Percentiles rank a stretch among this genome's conserved stretches.
phyloP scores from a whole-genome alignment of 2,797 vertebrate species.

The Galagoides demidoff region DNA sequence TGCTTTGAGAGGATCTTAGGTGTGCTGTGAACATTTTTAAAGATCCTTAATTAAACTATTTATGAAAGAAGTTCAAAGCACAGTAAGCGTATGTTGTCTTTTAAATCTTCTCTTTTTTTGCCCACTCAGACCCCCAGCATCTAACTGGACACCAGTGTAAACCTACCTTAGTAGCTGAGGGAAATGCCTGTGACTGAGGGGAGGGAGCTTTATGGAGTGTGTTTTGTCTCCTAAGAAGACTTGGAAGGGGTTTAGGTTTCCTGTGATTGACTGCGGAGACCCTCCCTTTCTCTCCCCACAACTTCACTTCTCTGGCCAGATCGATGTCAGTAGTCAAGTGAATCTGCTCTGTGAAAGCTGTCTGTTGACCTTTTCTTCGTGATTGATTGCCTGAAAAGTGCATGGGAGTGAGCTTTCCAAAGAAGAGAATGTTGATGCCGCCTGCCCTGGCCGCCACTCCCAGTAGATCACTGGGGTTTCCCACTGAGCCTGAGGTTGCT shows the following conservation, averaged over 20 bases:
- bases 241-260: constrained; percentile 80
- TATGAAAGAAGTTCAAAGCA: too few relatives aligned
- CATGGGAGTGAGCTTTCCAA: constrained; percentile 84
- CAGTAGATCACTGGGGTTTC: constrained; percentile 82
- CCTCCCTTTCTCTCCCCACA: constrained; percentile 35
- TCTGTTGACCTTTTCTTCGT: constrained; percentile 86
- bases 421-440: constrained; percentile 73
- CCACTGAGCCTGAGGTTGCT: constrained; percentile 81
- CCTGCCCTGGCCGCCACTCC: constrained; percentile 73
- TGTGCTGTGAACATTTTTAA: too few relatives aligned
- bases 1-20: too few relatives aligned
- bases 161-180: background rate
- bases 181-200: constrained; percentile 45
- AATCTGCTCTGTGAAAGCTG: constrained; percentile 87
- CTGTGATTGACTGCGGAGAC: constrained; percentile 79
- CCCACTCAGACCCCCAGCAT: background rate
- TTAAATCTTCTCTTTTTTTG: too few relatives aligned
- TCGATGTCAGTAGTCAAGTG: constrained; percentile 87
- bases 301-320: constrained; percentile 80
- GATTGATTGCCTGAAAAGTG: constrained; percentile 83
- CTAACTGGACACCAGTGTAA: background rate
- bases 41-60: too few relatives aligned
- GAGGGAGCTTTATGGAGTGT: constrained; percentile 55
- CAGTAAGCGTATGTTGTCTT: too few relatives aligned
- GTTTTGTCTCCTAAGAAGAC: constrained; percentile 76